Base-by-base conservation (phyloP, 2,113 vertebrate species). In the Micronycteris hirsuta region DNA sequence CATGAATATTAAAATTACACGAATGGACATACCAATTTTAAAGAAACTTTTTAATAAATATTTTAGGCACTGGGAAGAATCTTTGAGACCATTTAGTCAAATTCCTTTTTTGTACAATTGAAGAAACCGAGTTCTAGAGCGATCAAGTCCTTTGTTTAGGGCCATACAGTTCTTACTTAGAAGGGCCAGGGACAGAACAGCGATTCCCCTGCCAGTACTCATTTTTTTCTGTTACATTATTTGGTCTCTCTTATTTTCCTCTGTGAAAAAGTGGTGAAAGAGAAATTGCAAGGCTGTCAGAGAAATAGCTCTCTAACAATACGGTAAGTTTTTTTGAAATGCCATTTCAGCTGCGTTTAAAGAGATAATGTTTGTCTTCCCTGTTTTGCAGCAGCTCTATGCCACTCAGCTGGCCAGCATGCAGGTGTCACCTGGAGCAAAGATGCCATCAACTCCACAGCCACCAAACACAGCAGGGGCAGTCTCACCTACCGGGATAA, bases 351-450 rank as follows among this genome's bases (percentile, higher is more conserved):
- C 89, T 77, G 56, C 91, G 73, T 92, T 92, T 95, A 94, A 95
- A 86, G 91, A 97, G 91, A 91, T 89, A 38, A 93, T 96, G 86
- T 98, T 97, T 98, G 97, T 97, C 98, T 93, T 97, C 98, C 97
- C 98, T 98, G 83, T 98, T 97, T 99, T 98, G 96, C 99, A 99
- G 99, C 99, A 99, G 98, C 99, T 99, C 98, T 99, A 99, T 96
- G 99, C 99, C 85, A 99, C 99, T 98, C 99, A 99, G 98, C 98
- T 99, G 98, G 99, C 99, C 99, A 99, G 99, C 99, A 99, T 99
- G 99, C 99, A 99, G 98, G 99, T 99, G 98, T 99, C 99, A 98
- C 99, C 99, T 96, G 99, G 99, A 98, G 99, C 99, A 98, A 99
- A 99, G 99, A 99, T 99, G 99, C 99, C 99, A 91, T 99, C 99